These are phyloP conservation scores for Corbicula japonica DNA, from an alignment of 2,888 invertebrate genomes.

Conservation along the genomic window DNA sequence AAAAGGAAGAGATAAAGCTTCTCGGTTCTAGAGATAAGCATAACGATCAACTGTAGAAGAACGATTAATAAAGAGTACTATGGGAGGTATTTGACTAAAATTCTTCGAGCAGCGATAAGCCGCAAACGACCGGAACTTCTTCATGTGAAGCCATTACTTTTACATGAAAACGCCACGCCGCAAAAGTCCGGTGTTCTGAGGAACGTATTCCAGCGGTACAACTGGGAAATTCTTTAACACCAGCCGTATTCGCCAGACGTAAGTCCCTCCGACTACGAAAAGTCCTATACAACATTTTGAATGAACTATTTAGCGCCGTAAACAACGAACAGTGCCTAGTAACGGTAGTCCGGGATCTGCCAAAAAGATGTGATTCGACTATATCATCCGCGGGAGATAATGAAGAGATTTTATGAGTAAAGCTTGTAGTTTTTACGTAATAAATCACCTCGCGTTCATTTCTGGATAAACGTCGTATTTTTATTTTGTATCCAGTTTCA, in stretches of 20 bases:
- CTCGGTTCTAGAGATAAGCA: no score
- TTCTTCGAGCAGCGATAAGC: conserved; percentile 20
- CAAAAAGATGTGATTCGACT: conserved; percentile 7
- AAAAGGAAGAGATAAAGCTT: no score
- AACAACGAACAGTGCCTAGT: not conserved
- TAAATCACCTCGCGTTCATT: no score
- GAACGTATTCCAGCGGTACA: conserved; percentile 13
- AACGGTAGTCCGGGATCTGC: not conserved
- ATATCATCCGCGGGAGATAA: conserved; percentile 8
- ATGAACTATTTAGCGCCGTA: conserved; percentile 6
- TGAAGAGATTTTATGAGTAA: conserved; percentile 24
- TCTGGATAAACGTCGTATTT: no score
- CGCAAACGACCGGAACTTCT: conserved; percentile 24
- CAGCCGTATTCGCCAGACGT: conserved; percentile 21
- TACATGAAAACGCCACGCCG: conserved; percentile 22
- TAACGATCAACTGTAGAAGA: no score
- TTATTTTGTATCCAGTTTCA: no score
- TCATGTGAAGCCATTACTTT: conserved; percentile 19
- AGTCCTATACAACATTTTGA: conserved; percentile 3
- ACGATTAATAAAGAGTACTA: conserved; percentile 23
- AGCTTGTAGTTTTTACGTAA: conserved; percentile 20
- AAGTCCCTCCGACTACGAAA: conserved; percentile 10
- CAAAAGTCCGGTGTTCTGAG: conserved; percentile 16
- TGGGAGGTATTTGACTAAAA: conserved; percentile 15
- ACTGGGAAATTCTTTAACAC: conserved; percentile 14